Percentiles rank a stretch among this genome's conserved stretches.
Conservation (phyloP, 2,113 vertebrate species). For the Nicator chloris region DNA sequence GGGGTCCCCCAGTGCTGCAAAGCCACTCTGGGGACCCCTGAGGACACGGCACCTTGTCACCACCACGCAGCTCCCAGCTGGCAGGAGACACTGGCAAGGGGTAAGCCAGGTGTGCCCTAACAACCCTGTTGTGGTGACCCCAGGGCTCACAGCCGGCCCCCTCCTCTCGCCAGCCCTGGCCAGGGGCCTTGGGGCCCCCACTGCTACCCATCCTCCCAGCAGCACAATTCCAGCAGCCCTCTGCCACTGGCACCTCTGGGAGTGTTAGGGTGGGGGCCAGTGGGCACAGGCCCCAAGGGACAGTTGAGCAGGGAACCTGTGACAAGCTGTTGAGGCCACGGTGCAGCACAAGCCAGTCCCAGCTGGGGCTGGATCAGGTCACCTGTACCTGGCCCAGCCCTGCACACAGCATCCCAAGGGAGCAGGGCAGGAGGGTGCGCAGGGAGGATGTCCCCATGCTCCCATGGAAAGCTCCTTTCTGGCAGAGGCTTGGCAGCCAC, state of each 20-base stretch:
- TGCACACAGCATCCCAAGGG: rapidly evolving
- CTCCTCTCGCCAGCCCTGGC: not conserved
- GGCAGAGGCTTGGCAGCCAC: not conserved
- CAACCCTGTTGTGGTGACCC: rapidly evolving
- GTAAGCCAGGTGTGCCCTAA: rapidly evolving
- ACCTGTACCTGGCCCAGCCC: not conserved
- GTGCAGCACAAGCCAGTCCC: not conserved
- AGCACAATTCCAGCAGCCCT: not conserved
- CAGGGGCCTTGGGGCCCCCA: rapidly evolving
- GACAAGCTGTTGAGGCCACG: rapidly evolving
- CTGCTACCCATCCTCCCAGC: not conserved
- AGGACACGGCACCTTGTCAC: not conserved
- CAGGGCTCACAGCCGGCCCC: rapidly evolving
- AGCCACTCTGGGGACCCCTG: not conserved
- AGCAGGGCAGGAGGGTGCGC: rapidly evolving
- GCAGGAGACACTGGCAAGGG: not conserved
- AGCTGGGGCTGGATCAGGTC: not conserved
- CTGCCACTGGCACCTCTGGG: not conserved
- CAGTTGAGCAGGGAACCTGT: not conserved
- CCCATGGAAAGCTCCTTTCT: rapidly evolving
- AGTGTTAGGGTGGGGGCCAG: not conserved
- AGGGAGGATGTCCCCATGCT: rapidly evolving
- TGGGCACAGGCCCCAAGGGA: not conserved
- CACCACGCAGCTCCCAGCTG: not conserved
- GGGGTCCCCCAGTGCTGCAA: not conserved